Conservation (phyloP, 2,888 invertebrate genomes). For the Amblyjoppa proteus region DNA sequence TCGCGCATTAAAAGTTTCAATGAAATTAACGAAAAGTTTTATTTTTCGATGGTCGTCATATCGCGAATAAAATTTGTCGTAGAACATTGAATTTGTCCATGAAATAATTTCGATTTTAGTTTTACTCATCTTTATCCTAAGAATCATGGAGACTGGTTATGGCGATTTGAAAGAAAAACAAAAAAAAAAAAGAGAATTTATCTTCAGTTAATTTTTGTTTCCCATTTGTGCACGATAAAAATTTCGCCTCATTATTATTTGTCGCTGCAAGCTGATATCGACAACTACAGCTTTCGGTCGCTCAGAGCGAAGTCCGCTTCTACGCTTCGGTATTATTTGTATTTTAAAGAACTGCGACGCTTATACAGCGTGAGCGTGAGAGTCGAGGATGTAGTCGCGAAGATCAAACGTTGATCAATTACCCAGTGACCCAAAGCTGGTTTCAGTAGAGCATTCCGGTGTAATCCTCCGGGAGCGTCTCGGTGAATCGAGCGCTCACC, state of each 20-base stretch:
- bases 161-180: not conserved
- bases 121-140: not conserved
- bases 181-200: not conserved
- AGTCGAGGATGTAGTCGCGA: slow-evolving; percentile 11
- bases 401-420: slow-evolving; percentile 69
- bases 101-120: not conserved
- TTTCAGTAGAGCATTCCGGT: slow-evolving; percentile 65
- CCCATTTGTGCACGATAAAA: not conserved
- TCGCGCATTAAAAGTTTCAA: not conserved
- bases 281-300: not conserved
- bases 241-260: not conserved
- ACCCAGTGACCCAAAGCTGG: slow-evolving; percentile 72
- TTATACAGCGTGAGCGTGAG: not conserved
- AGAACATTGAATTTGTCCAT: not conserved
- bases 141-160: not conserved
- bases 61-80: not conserved
- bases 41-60: not conserved
- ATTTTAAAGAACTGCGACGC: not conserved
- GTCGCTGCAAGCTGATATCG: not conserved
- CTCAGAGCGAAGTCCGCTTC: not conserved
- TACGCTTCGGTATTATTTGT: not conserved
- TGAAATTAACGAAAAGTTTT: not conserved
- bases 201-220: not conserved
- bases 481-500: slow-evolving; percentile 45
- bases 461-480: slow-evolving; percentile 69